A percentile compares a stretch with the other conserved stretches of the same genome.
Evolutionary conservation across 2,888 invertebrate genomes (phyloP).

Genomic region (Epinotia bilunana): DNA sequence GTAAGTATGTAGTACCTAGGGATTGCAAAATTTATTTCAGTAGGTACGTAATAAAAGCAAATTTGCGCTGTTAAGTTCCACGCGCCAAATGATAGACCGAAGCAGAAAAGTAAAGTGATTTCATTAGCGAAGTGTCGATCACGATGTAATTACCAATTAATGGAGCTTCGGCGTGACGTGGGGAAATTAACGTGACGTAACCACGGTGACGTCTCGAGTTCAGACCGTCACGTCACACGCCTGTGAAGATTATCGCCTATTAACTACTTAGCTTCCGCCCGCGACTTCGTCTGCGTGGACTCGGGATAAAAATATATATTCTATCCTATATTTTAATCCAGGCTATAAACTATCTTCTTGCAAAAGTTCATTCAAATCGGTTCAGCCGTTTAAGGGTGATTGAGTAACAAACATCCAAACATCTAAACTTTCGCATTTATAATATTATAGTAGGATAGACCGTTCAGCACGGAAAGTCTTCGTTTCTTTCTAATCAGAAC

Average conservation of each 20-base stretch:
- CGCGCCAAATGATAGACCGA: neutral
- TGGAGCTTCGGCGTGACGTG: constrained; percentile 12
- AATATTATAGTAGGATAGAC: no score
- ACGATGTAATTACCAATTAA: constrained; percentile 25
- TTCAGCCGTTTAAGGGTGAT: no score
- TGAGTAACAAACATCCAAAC: no score
- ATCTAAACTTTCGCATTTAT: no score
- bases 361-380: no score
- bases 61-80: neutral
- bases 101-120: constrained; percentile 11
- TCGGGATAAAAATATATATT: no score
- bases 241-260: neutral
- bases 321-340: no score
- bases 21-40: neutral
- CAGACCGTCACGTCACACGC: neutral
- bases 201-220: neutral
- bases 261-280: no score
- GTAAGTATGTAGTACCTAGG: neutral
- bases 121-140: constrained; percentile 35
- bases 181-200: constrained; percentile 9
- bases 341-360: no score
- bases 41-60: neutral
- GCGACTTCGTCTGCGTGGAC: no score
- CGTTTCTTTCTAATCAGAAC: no score
- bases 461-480: neutral